Conservation (phyloP, 2,888 invertebrate species). For the Leptopilina syphax region DNA sequence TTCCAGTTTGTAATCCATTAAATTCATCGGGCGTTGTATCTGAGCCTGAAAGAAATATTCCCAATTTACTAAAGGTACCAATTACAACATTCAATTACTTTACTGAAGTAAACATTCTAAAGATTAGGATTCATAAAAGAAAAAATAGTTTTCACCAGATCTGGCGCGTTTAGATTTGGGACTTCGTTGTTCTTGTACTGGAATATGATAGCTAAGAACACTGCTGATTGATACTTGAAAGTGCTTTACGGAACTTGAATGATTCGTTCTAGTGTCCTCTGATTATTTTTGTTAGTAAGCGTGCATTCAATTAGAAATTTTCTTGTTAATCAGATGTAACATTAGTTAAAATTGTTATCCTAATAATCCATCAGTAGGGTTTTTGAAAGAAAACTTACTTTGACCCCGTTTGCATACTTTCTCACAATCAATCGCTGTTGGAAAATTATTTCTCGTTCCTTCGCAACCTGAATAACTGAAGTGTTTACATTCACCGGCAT, state of each 20-base stretch:
- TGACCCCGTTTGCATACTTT: constrained; percentile 79
- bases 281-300: constrained; percentile 57
- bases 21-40: constrained; percentile 52
- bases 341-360: no score
- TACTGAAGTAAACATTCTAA: no score
- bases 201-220: constrained; percentile 73
- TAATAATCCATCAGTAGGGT: no score
- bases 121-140: no score
- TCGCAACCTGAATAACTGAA: constrained; percentile 94
- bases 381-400: constrained; percentile 44
- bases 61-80: not conserved
- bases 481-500: constrained; percentile 85
- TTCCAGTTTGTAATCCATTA: constrained; percentile 67
- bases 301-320: constrained; percentile 54
- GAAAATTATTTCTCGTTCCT: constrained; percentile 93
- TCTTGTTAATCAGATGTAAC: not conserved
- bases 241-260: constrained; percentile 63
- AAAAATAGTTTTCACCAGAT: constrained; percentile 64
- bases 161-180: constrained; percentile 70
- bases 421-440: constrained; percentile 84
- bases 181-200: constrained; percentile 67
- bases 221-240: constrained; percentile 74
- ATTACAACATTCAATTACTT: no score
- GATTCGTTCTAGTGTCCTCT: constrained; percentile 27
- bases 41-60: not conserved